Evolutionary conservation across 2,888 invertebrate genomes (phyloP), one percentile per base, ranked within the genome.

Genomic region (Oithona nana): DNA sequence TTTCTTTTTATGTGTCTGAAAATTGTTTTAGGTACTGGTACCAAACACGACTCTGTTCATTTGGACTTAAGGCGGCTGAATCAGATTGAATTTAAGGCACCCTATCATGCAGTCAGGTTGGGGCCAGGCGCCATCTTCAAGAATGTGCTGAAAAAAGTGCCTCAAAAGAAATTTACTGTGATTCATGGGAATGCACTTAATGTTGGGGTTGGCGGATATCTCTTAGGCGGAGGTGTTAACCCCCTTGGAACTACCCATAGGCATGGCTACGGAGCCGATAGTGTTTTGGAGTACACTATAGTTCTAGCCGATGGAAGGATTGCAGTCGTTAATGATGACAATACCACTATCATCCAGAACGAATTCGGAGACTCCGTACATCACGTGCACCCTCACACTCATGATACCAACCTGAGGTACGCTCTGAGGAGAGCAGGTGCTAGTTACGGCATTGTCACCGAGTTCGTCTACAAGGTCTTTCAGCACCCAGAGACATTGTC

Each of bases 201-300:
- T 48, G 59, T 59, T 31, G 59, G 59, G 22, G 59, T 59, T 3
- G 59, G 59, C 3, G 59, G 59, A 1, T 59, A 20, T 24, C 39
- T 59, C 2, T 22, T 59, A 22, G 59, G 59, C 2, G 59, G 39
- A 20, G 59, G 59, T 3, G 59, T 59, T 16, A 59, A 59, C 22
- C 22, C 22, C 16, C 48, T 59, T 1, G 59, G 59, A 1, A 59
- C 59, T 6, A 26, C 26, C 11, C 20, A n/a, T 16, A 59, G 28
- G 22, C 22, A 24, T 6, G 54, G 54, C 20, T 24, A 16, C 26
- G 54, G 54, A 4, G 22, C 54, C 11, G 24, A 54, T 16, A 54
- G 26, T 54, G 54, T 54, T 2, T 2, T 54, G 2, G 54, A 3
- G 26, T 54, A 54, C 24, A 54, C 54, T 3, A 26, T 54, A 26